Base-by-base conservation (phyloP, 1,140 invertebrate genomes). In the Dendrolimus kikuchii region DNA sequence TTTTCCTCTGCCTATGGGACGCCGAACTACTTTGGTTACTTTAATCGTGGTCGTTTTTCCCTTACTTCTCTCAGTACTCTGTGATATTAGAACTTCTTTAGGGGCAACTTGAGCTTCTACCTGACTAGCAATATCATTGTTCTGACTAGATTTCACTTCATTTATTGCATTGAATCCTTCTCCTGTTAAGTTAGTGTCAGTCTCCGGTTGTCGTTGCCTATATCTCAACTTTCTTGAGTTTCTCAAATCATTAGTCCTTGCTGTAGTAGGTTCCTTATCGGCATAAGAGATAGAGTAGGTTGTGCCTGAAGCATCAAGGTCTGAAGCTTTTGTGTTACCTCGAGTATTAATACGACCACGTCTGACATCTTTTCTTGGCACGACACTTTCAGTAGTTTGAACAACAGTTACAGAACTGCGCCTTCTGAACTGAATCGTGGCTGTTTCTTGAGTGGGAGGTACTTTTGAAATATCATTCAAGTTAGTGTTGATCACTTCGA, bases 161-260 rank as follows among this genome's bases (percentile, higher is more conserved):
- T 74, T 76, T 7, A 53, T 51, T 46, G 57, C 46, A 50, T 52
- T 57, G 42, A 82, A 57, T 40, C 78, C 83, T 59, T 77, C 72
- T 6, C 77, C 83, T n/a, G 83, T 83, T 68, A 86, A 68, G 66
- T 86, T 86, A 36, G 80, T 71, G 55, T 84, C 81, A 6, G 74
- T 81, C 63, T 86, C 81, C 6, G 80, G 70, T 53, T 62, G 62
- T 49, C 81, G 60, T 51, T 74, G 68, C 59, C 73, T 77, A 42
- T 81, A 86, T 60, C 74, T 75, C 42, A 86, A 58, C 60, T 85
- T 86, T 56, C 77, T 71, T 9, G 77, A 66, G 49, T 72, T 75
- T 59, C 74, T 75, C 47, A 74, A 39, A 53, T 86, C 80, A 39
- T 58, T 39, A 44, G 60, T 69, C 66, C 69, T 76, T n/a, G 64